phyloP scores from a whole-genome alignment of 2,888 invertebrate species.

The Leptinotarsa tumamoca region DNA sequence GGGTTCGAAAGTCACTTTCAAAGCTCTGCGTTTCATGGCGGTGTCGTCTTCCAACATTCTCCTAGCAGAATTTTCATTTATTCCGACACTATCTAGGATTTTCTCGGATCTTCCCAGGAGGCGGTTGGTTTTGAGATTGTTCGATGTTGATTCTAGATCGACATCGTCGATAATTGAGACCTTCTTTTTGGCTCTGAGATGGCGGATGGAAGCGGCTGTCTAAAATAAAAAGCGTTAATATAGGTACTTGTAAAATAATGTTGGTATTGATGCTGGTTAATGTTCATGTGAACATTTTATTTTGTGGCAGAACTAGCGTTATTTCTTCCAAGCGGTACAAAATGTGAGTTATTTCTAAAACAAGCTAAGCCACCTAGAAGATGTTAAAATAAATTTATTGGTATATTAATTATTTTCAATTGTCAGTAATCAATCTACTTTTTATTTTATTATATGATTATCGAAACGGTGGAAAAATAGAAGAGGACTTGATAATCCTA shows the following conservation, averaged over 20 bases:
- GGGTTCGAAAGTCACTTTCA: slow-evolving; percentile 57
- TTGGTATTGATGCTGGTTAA: background rate
- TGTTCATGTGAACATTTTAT: background rate
- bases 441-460: no score
- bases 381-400: no score
- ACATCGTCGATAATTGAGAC: slow-evolving; percentile 73
- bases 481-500: no score
- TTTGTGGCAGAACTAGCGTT: background rate
- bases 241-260: background rate
- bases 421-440: no score
- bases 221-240: slow-evolving; percentile 61
- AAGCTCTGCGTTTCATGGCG: slow-evolving; percentile 64
- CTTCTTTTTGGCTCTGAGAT: slow-evolving; percentile 73
- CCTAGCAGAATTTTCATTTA: slow-evolving; percentile 69
- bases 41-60: slow-evolving; percentile 57
- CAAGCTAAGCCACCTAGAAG: no score
- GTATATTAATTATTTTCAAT: no score
- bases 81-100: slow-evolving; percentile 74
- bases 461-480: no score
- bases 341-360: no score
- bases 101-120: slow-evolving; percentile 73
- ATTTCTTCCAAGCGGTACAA: no score
- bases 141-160: slow-evolving; percentile 73
- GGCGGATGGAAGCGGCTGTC: slow-evolving; percentile 72
- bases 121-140: slow-evolving; percentile 71